Conservation (phyloP, 2,888 invertebrate genomes). For the Shargacucullia verbasci region DNA sequence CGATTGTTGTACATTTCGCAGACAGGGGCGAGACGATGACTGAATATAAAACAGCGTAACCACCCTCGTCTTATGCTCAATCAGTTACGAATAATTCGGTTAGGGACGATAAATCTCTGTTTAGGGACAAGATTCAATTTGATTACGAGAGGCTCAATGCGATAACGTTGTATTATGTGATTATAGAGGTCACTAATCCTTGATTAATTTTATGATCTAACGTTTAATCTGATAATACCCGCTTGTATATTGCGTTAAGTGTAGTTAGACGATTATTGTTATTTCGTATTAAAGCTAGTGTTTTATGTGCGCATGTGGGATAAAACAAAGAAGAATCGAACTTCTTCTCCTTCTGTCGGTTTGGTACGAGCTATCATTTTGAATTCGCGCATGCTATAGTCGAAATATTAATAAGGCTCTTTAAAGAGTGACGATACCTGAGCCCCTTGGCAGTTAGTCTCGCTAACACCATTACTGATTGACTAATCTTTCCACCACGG, state of each 20-base stretch:
- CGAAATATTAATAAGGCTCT: too few relatives aligned
- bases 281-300: neutral
- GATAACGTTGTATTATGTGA: constrained; percentile 76
- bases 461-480: too few relatives aligned
- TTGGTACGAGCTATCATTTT: too few relatives aligned
- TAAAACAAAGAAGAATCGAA: too few relatives aligned
- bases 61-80: constrained; percentile 77
- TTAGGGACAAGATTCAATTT: constrained; percentile 74
- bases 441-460: too few relatives aligned
- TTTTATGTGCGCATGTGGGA: too few relatives aligned
- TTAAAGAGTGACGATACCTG: too few relatives aligned
- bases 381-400: too few relatives aligned
- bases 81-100: constrained; percentile 83
- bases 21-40: constrained; percentile 60
- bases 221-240: constrained; percentile 57
- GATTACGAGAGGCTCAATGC: constrained; percentile 74
- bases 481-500: too few relatives aligned
- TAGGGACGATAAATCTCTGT: constrained; percentile 87
- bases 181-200: constrained; percentile 77
- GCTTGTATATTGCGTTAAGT: constrained; percentile 47
- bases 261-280: constrained; percentile 18
- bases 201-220: constrained; percentile 69
- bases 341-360: too few relatives aligned
- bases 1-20: constrained; percentile 41
- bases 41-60: constrained; percentile 73